A percentile compares a stretch with the other conserved stretches of the same genome.
Evolutionary conservation across 2,797 vertebrate genomes (phyloP).

Genomic region (Nasua narica): DNA sequence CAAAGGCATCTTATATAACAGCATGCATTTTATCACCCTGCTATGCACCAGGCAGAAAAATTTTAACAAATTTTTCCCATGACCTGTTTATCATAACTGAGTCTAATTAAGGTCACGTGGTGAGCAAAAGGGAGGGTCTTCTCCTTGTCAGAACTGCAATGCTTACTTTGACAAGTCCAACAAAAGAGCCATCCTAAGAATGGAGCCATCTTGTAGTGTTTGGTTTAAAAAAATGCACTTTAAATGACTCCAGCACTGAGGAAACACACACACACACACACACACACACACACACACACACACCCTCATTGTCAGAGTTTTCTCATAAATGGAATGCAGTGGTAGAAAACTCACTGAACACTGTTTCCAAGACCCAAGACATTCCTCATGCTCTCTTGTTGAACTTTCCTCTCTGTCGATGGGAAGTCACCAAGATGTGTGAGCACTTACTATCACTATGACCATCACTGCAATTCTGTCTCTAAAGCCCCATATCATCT

Average conservation of each 20-base stretch:
- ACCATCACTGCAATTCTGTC: neutral
- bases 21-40: slow-evolving; percentile 60
- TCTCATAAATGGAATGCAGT: neutral
- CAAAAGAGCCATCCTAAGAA: neutral
- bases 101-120: slow-evolving; percentile 64
- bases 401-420: neutral
- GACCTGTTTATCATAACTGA: slow-evolving; percentile 67
- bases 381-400: neutral
- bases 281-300: neutral
- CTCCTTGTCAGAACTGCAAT: neutral
- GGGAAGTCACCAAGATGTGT: neutral
- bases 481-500: neutral
- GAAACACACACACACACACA: neutral
- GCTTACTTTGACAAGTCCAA: neutral
- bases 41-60: slow-evolving; percentile 47
- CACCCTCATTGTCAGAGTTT: neutral
- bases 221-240: neutral
- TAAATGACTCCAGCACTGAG: neutral
- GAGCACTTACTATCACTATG: neutral
- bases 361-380: neutral
- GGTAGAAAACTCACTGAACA: neutral
- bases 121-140: neutral
- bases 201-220: neutral
- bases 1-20: slow-evolving; percentile 76
- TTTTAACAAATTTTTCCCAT: slow-evolving; percentile 50